Percentiles rank a stretch among this genome's conserved stretches.
These are phyloP conservation scores for Pterobdella sp. DNA, from an alignment of 2,888 invertebrate species.

Conservation along the genomic window DNA sequence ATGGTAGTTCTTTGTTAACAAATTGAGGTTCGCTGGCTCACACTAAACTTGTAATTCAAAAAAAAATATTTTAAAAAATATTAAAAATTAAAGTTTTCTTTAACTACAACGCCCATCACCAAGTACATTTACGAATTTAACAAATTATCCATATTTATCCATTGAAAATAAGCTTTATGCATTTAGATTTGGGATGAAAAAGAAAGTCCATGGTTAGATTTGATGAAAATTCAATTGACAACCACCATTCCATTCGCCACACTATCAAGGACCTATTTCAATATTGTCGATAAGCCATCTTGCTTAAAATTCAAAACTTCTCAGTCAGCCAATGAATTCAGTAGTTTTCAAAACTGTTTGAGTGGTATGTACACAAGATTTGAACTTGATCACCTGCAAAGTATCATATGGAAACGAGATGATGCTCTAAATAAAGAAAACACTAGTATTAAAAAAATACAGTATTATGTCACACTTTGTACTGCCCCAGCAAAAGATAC, in stretches of 20 bases:
- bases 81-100: background rate
- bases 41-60: background rate
- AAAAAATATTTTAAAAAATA: background rate
- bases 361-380: slow-evolving; percentile 37
- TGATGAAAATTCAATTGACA: slow-evolving; percentile 35
- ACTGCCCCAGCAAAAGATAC: slow-evolving; percentile 33
- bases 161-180: background rate
- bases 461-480: slow-evolving; percentile 34
- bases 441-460: slow-evolving; percentile 23
- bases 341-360: slow-evolving; percentile 33
- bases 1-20: slow-evolving; percentile 20
- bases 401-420: slow-evolving; percentile 25
- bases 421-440: slow-evolving; percentile 23
- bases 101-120: no score
- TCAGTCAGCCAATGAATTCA: slow-evolving; percentile 32
- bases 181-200: slow-evolving; percentile 37
- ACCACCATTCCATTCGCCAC: slow-evolving; percentile 36
- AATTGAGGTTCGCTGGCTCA: background rate
- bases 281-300: slow-evolving; percentile 37
- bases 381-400: slow-evolving; percentile 36
- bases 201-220: slow-evolving; percentile 36
- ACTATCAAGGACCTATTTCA: slow-evolving; percentile 37
- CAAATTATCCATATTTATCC: background rate
- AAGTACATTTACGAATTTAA: no score
- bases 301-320: slow-evolving; percentile 35